Evolutionary conservation across 2,797 vertebrate genomes (phyloP), one percentile per base, ranked within the genome.

Genomic region (Mormyrus proboscirostris): DNA sequence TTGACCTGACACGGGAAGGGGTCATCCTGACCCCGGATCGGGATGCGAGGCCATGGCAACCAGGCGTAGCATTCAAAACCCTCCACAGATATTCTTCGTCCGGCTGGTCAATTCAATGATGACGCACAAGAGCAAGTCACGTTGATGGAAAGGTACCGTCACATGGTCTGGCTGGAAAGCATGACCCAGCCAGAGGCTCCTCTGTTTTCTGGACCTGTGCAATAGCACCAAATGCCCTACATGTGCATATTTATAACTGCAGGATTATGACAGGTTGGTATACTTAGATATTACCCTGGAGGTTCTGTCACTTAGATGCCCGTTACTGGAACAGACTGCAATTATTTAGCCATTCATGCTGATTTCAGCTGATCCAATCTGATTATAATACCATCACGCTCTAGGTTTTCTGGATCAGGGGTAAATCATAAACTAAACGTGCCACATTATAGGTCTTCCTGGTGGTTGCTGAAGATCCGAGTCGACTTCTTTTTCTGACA

Each of bases 101-200:
- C 10, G 47, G 49, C 87, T 82, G 69, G 57, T 33, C 88, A 85
- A 88, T 90, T 44, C 49, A 90, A 65, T 86, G 16, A 4, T 16
- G 29, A 73, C 38, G 7, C 16, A 3, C 41, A 44, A 79, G 38
- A 79, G 38, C 73, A 41, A 41, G 73, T 14, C 38, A n/a, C 16
- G 0, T 0, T 41, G 73, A 79, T 79, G 73, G 73, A 79, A 44
- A 44, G 73, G 73, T n/a, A 7, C 9, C 16, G 73, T 47, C 16
- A 79, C 73, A 29, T 0, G 7, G 73, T 44, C 73, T 47, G 41
- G 73, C 73, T 0, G 73, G 73, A 79, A 79, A 79, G 16, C 65
- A 38, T 9, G 41, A 79, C 19, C 14, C 73, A 79, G 73, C 16
- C 16, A 47, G 73, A 41, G 73, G 41, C 38, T n/a, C 14, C 14